A percentile compares a stretch with the other conserved stretches of the same genome.
phyloP scores from a whole-genome alignment of 1,140 invertebrate species.

The Pentalonia nigronervosa region DNA sequence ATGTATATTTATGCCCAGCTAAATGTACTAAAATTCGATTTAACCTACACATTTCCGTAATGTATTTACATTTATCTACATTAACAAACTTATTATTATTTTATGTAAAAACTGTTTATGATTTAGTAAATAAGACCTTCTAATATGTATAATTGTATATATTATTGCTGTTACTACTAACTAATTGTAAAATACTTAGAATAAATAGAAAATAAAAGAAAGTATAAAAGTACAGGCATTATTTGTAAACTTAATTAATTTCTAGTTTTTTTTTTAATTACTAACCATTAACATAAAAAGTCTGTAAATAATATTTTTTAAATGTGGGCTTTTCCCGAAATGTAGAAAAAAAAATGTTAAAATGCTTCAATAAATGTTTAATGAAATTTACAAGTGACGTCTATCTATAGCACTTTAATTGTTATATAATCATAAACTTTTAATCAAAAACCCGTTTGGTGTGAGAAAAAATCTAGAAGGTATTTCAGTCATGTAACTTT shows the following conservation, averaged over 20 bases:
- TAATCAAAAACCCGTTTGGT: not conserved
- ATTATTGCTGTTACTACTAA: too few species aligned
- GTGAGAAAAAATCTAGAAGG: not conserved
- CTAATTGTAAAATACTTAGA: not conserved
- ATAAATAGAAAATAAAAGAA: not conserved
- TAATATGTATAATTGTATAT: not conserved
- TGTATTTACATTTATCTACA: not conserved
- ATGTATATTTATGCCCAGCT: not conserved
- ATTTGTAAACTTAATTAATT: not conserved
- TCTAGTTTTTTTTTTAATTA: too few species aligned
- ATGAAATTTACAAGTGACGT: not conserved
- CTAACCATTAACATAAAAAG: too few species aligned
- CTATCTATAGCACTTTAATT: not conserved
- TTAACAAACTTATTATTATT: not conserved
- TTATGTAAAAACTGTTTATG: not conserved
- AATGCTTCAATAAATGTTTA: not conserved
- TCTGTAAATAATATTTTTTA: not conserved
- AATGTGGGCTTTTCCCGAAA: not conserved
- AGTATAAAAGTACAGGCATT: not conserved
- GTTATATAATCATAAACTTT: not conserved
- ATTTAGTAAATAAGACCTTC: not conserved
- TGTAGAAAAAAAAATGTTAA: not conserved
- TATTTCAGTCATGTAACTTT: not conserved
- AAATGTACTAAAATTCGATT: not conserved
- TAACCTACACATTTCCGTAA: not conserved